Evolutionary conservation across 2,113 vertebrate genomes (phyloP), one percentile per base, ranked within the genome.

Genomic region (Procapra przewalskii): DNA sequence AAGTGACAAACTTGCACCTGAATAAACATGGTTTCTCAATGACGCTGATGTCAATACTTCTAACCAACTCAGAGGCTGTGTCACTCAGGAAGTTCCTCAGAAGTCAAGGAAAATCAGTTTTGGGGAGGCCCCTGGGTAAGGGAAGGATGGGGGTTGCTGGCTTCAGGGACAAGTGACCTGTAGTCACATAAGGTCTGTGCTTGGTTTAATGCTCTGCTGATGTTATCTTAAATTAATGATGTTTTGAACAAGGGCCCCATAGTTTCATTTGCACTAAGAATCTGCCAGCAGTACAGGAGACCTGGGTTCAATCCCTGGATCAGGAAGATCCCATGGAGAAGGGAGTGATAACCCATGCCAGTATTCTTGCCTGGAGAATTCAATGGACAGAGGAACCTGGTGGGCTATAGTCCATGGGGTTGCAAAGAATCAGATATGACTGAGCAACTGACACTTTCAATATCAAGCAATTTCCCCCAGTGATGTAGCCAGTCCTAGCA

Each of bases 1-100:
- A 54, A 60, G 77, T 21, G 9, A 57, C 43, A n/a, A 21, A 48
- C 48, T 50, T 12, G 7, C 75, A 88, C 80, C 62, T 97, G 90
- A 91, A 50, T n/a, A 95, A 87, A 77, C 45, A 52, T 1, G 31
- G 43, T 97, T 98, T 86, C 57, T 11, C 93, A 96, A 17, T 8
- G 62, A 80, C 62, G 40, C 71, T 9, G 29, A 86, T 33, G 83
- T 92, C n/a, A 55, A 71, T 54, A 55, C 93, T 96, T 87, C 4
- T 13, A 57, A 83, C 50, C 27, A 31, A 19, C 83, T 92, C 43
- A 33, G 60, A 91, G 33, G 81, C 52, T 43, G 3, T 10, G 1
- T 31, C 16, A 29, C 48, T 85, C 54, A 57, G 84, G 85, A 88
- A 96, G 75, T 43, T 62, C 7, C 75, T 93, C 19, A 45, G 90